Conservation (phyloP, 2,797 vertebrate genomes). For the Decapterus maruadsi region DNA sequence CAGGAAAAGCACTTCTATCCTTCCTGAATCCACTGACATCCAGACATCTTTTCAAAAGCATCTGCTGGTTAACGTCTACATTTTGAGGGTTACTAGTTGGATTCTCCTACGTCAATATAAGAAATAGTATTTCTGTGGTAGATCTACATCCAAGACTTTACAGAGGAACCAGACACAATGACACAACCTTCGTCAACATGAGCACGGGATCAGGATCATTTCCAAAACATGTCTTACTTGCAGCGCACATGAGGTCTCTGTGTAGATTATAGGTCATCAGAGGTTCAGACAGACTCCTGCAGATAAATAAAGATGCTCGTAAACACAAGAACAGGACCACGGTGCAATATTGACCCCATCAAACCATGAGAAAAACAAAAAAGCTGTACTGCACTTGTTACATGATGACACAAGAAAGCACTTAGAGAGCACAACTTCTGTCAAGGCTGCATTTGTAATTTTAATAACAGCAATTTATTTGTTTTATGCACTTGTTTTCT, state of each 20-base stretch:
- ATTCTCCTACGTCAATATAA: background rate
- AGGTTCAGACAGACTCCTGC: slow-evolving; percentile 96
- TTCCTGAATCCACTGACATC: background rate
- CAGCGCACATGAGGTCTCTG: slow-evolving; percentile 93
- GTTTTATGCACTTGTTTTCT: background rate
- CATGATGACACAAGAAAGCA: slow-evolving; percentile 25
- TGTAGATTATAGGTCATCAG: slow-evolving; percentile 97
- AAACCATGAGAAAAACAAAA: slow-evolving; percentile 11
- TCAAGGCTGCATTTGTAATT: slow-evolving; percentile 14
- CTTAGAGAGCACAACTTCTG: slow-evolving; percentile 22
- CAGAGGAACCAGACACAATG: background rate
- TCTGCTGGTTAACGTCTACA: background rate
- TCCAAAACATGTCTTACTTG: slow-evolving; percentile 90
- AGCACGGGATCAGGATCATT: background rate
- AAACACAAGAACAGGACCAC: slow-evolving; percentile 19
- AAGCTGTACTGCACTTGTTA: slow-evolving; percentile 2
- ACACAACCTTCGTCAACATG: background rate
- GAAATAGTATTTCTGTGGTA: background rate
- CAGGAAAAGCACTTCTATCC: background rate
- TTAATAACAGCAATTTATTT: background rate
- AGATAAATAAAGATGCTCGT: slow-evolving; percentile 40
- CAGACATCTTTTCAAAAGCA: background rate
- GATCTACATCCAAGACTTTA: slow-evolving; percentile 8
- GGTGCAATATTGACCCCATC: slow-evolving; percentile 2
- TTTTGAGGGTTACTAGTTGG: background rate